phyloP scores from a whole-genome alignment of 2,888 invertebrate species.

The Neoaliturus tenellus region DNA sequence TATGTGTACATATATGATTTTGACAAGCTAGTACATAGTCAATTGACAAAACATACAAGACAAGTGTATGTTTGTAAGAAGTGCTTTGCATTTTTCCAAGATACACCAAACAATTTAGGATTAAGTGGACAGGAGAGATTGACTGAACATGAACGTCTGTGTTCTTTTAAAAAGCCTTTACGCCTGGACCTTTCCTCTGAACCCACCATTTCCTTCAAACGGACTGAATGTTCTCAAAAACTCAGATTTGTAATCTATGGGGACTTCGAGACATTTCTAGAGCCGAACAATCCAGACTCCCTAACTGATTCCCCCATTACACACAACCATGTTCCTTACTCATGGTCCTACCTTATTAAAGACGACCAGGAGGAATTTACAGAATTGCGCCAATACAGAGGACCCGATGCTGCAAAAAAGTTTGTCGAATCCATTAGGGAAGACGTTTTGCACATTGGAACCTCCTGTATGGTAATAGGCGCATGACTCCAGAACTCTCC shows the following conservation, averaged over 20 bases:
- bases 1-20: constrained; percentile 1
- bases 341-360: not conserved
- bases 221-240: not conserved
- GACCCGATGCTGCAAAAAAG: not conserved
- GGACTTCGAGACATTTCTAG: not conserved
- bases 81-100: constrained; percentile 31
- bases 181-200: not conserved
- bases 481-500: not conserved
- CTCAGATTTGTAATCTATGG: not conserved
- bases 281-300: not conserved
- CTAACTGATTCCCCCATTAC: not conserved
- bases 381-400: not conserved
- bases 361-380: not conserved
- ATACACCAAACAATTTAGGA: constrained; percentile 5
- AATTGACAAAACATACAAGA: not conserved
- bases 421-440: not conserved
- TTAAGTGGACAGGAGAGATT: constrained; percentile 40
- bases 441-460: constrained; percentile 25
- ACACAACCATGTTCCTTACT: constrained; percentile 7
- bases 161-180: not conserved
- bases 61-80: not conserved
- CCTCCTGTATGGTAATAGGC: not conserved
- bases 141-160: not conserved
- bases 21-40: not conserved
- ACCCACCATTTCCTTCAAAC: not conserved